Conservation (phyloP, 2,888 invertebrate species). For the Drosophila ochracea region DNA sequence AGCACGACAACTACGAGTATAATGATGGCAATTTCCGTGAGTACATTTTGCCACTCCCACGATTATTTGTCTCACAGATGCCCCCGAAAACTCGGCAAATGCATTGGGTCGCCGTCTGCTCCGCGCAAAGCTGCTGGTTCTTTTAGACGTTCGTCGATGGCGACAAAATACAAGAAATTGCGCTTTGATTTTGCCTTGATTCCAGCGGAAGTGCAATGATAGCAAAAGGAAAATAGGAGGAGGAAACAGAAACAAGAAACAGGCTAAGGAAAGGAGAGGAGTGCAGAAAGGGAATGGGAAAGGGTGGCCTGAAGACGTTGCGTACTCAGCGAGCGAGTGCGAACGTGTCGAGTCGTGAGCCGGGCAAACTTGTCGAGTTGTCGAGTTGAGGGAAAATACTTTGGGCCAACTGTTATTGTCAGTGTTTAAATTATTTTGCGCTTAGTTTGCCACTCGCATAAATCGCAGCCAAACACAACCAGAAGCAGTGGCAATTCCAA, state of each 20-base stretch:
- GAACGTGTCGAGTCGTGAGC: slow-evolving; percentile 73
- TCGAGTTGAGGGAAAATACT: slow-evolving; percentile 66
- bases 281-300: neutral
- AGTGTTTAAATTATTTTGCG: slow-evolving; percentile 82
- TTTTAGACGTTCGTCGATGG: slow-evolving; percentile 48
- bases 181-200: slow-evolving; percentile 73
- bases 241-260: slow-evolving; percentile 25
- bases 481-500: slow-evolving; percentile 20
- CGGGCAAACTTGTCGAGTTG: slow-evolving; percentile 80
- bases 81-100: slow-evolving; percentile 17
- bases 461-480: slow-evolving; percentile 64
- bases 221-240: slow-evolving; percentile 40
- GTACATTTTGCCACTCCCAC: slow-evolving; percentile 63
- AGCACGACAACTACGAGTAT: slow-evolving; percentile 58
- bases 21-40: slow-evolving; percentile 84
- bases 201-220: slow-evolving; percentile 79
- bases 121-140: slow-evolving; percentile 34
- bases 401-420: slow-evolving; percentile 78
- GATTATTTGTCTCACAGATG: slow-evolving; percentile 35
- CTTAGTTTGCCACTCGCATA: slow-evolving; percentile 78
- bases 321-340: slow-evolving; percentile 66
- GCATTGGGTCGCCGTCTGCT: slow-evolving; percentile 31
- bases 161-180: slow-evolving; percentile 79
- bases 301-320: slow-evolving; percentile 26
- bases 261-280: neutral